Evolutionary conservation across 2,113 vertebrate genomes (phyloP), one percentile per base, ranked within the genome.

Genomic region (Lagopus muta): DNA sequence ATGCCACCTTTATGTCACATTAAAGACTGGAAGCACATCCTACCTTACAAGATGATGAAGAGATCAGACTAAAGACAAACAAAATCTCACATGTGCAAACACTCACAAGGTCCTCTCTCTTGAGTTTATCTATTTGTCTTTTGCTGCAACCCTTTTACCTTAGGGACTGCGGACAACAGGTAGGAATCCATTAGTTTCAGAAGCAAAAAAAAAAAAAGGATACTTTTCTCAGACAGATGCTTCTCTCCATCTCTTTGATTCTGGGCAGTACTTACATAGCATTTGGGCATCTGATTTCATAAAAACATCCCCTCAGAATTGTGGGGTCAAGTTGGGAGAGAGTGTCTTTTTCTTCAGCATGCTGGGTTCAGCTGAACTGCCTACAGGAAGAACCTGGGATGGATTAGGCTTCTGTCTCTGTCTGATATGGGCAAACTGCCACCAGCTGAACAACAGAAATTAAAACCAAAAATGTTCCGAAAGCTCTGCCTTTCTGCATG

Each of bases 401-500:
- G 27, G 36, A 74, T 3, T 27, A 4, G 10, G 6, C 65, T 91
- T 40, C 47, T 79, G 20, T 80, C 27, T 32, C 40, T 91, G 47
- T 50, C 85, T 90, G 64, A 76, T 65, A 69, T 0, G 7, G 73
- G 45, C 91, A 92, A 65, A 13, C 13, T 40, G 18, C 34, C 55
- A 61, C 13, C 15, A 50, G 9, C 0, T 30, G 80, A 96, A 72
- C 55, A 89, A 67, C 66, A 85, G 40, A 80, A 91, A 71, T 88
- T 81, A 54, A 72, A 72, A 81, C 69, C 54, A 70, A 76, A 89
- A 83, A 95, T 10, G 42, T 34, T 82, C 48, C 88, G 42, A 43
- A 43, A 92, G 38, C 52, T 89, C 65, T 86, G 82, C 74, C 72
- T 64, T 92, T 95, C 91, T 89, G 89, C 79, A 94, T 85, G 60